Evolutionary conservation across 2,888 invertebrate species (phyloP).

Genomic region (Cacoxenus indagator): DNA sequence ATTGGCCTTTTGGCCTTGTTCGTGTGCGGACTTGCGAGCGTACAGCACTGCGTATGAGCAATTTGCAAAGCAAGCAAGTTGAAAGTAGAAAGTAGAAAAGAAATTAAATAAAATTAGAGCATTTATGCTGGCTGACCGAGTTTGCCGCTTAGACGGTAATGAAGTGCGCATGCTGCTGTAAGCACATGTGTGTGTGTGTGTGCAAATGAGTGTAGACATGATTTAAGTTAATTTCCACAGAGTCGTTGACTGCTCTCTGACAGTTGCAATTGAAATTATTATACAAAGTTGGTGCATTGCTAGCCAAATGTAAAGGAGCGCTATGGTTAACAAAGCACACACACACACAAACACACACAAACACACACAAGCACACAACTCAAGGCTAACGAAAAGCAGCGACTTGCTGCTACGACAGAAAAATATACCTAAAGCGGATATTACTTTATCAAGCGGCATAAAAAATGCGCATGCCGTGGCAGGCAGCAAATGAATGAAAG

Average conservation of each 20-base stretch:
- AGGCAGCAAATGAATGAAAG: constrained; percentile 15
- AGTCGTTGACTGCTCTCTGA: background rate
- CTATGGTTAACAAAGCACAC: background rate
- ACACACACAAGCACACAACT: background rate
- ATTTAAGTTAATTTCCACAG: background rate
- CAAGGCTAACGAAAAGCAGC: background rate
- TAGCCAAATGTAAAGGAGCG: too few species aligned
- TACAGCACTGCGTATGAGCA: constrained; percentile 25
- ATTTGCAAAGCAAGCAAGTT: background rate
- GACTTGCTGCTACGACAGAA: constrained; percentile 6
- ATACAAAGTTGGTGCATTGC: constrained; percentile 57
- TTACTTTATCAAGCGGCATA: constrained; percentile 63
- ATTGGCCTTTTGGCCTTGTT: constrained; percentile 9
- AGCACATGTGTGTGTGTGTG: background rate
- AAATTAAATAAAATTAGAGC: constrained; percentile 13
- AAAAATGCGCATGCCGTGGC: constrained; percentile 50
- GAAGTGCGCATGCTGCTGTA: background rate
- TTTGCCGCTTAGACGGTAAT: constrained; percentile 1
- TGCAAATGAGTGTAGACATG: constrained; percentile 31
- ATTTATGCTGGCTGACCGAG: constrained; percentile 3
- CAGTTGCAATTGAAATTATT: constrained; percentile 44
- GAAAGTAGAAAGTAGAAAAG: background rate
- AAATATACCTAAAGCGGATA: constrained; percentile 59
- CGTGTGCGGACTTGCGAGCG: background rate
- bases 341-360: background rate